Evolutionary conservation across 1,140 invertebrate genomes (phyloP), one percentile per base, ranked within the genome.

Genomic region (Conus betulinus): DNA sequence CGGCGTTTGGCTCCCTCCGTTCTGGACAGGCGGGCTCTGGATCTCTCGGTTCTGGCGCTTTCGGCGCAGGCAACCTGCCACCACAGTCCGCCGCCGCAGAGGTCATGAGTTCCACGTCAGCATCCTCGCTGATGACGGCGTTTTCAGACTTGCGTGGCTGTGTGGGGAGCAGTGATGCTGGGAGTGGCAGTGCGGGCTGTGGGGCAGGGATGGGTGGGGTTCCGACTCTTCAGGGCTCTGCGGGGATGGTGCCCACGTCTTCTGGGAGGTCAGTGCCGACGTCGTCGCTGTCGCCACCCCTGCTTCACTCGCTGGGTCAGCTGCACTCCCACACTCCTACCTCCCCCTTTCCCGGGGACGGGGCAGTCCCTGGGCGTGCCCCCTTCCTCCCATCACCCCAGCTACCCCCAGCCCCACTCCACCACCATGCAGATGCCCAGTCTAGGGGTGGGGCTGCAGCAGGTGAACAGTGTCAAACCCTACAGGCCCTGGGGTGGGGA

Each of bases 401-500:
- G 8, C 84, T 8, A 15, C 52, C 51, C 57, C 85, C 63, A 71
- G 11, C 67, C 67, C 67, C 67, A 71, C 67, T 74, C 74, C 63
- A 63, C 5, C 23, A 71, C 85, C 74, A 78, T 52, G 52, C 71
- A 17, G 39, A 87, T 91, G 15, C 90, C 93, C 10, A 84, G 93
- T 51, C 90, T 92, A 60, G 57, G 8, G 57, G 8, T 60, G 57
- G 94, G 93, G 39, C 5, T 55, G 93, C 91, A 91, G 95, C 94
- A 88, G 95, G 95, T 88, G 95, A 95, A 89, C 91, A 93, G 87
- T 5, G 96, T 97, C 90, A 97, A 99, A 93, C 98, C 98, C 0
- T 99, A 99, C 94, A 95, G 98, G 90, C 98, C 98, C 3, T 99
- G 98, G 98, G 98, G 98, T 5, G 97, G 98, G 0, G 98, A 99